Conservation (phyloP, 2,113 vertebrate genomes). For the Percina caprodes region DNA sequence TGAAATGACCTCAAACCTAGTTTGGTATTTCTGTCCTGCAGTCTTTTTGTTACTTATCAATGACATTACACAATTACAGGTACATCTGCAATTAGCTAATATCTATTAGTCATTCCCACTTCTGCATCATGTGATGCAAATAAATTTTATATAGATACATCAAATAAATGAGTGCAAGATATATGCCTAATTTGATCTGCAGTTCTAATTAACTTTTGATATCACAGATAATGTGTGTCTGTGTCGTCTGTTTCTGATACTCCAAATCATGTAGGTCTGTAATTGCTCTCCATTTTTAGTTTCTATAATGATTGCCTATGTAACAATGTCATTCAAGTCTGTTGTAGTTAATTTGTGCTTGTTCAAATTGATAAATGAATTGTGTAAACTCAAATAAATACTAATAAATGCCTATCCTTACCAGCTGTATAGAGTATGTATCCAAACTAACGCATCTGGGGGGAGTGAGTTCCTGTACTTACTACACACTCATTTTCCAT, state of each 20-base stretch:
- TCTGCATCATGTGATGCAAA: not conserved
- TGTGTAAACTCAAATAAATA: not conserved
- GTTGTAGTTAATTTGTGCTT: not conserved
- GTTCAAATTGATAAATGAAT: not conserved
- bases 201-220: not conserved
- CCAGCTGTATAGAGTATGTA: not conserved
- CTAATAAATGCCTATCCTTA: not conserved
- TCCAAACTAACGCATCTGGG: not conserved
- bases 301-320: not conserved
- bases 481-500: slow-evolving; percentile 11
- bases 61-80: not conserved
- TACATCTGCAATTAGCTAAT: not conserved
- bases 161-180: no score
- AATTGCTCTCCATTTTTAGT: not conserved
- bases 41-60: not conserved
- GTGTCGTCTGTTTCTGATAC: not conserved
- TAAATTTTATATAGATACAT: no score
- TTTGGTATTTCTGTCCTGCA: no score
- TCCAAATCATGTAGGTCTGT: slow-evolving; percentile 18
- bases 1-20: no score
- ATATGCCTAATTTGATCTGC: not conserved
- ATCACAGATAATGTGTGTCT: not conserved
- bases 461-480: slow-evolving; percentile 25
- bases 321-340: not conserved
- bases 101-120: not conserved